phyloP scores from a whole-genome alignment of 1,140 invertebrate species.

The Hetaerina americana region DNA sequence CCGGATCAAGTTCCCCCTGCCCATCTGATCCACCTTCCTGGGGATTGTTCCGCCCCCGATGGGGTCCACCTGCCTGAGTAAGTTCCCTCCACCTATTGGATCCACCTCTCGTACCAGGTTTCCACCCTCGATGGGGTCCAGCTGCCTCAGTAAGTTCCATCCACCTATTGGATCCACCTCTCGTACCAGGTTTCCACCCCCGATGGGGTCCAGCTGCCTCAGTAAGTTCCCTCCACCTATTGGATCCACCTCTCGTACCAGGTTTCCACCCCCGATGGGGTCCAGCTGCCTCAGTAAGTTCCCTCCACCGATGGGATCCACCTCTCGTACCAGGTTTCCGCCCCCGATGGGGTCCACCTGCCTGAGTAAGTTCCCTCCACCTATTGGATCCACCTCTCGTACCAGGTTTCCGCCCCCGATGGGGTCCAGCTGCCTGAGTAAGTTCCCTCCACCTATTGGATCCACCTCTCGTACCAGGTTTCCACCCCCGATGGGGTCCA shows the following conservation, averaged over 20 bases:
- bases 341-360: conserved; percentile 32
- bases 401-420: conserved; percentile 33
- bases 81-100: conserved; percentile 31
- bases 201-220: conserved; percentile 29
- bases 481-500: conserved; percentile 32
- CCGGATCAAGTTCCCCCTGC: conserved; percentile 21
- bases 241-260: conserved; percentile 31
- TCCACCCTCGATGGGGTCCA: conserved; percentile 32
- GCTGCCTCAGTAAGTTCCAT: conserved; percentile 26
- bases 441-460: conserved; percentile 30
- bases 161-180: conserved; percentile 24
- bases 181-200: conserved; percentile 29
- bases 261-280: conserved; percentile 28
- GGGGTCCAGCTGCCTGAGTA: conserved; percentile 24
- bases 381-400: conserved; percentile 30
- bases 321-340: conserved; percentile 25
- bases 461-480: conserved; percentile 32
- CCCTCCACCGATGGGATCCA: conserved; percentile 20
- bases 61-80: conserved; percentile 26
- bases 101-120: conserved; percentile 32
- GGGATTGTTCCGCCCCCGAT: conserved; percentile 32
- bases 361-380: conserved; percentile 28
- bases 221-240: conserved; percentile 32
- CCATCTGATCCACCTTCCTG: conserved; percentile 17
- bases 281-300: conserved; percentile 24